A percentile compares a stretch with the other conserved stretches of the same genome.
These are phyloP conservation scores for Sesia bembeciformis DNA, from an alignment of 2,888 invertebrate genomes.

Conservation along the genomic window DNA sequence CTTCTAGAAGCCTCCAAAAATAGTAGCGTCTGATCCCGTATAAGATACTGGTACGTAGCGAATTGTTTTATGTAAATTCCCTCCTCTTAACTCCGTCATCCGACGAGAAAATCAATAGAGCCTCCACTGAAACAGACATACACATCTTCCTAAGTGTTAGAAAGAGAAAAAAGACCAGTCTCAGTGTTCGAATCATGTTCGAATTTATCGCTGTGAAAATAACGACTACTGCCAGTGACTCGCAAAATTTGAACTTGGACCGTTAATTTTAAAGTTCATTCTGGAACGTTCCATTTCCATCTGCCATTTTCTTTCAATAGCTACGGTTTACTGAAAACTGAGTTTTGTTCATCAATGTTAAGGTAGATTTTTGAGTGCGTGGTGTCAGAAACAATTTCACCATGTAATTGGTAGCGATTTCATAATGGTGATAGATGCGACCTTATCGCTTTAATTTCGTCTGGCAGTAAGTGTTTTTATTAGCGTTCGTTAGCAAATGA, in stretches of 20 bases:
- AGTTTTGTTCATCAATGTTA: neutral
- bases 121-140: slow-evolving; percentile 12
- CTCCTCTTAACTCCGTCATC: slow-evolving; percentile 29
- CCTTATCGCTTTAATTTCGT: slow-evolving; percentile 27
- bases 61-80: slow-evolving; percentile 46
- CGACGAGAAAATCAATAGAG: slow-evolving; percentile 52
- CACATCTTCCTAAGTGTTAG: neutral
- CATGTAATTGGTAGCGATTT: slow-evolving; percentile 46
- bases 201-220: slow-evolving; percentile 30
- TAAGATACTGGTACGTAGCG: slow-evolving; percentile 8
- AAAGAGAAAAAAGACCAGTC: slow-evolving; percentile 18
- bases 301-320: neutral
- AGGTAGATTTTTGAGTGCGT: neutral
- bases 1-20: no score
- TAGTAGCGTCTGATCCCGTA: no score
- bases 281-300: neutral
- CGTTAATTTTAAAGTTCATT: neutral
- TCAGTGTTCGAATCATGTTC: slow-evolving; percentile 13
- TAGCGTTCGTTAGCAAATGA: slow-evolving; percentile 10
- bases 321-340: neutral
- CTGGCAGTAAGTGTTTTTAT: slow-evolving; percentile 35
- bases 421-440: slow-evolving; percentile 46
- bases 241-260: neutral
- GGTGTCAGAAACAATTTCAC: slow-evolving; percentile 14
- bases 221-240: slow-evolving; percentile 3